A percentile compares a stretch with the other conserved stretches of the same genome.
These are phyloP conservation scores for Dicaeum eximium DNA, from an alignment of 2,113 vertebrate species.

Conservation along the genomic window DNA sequence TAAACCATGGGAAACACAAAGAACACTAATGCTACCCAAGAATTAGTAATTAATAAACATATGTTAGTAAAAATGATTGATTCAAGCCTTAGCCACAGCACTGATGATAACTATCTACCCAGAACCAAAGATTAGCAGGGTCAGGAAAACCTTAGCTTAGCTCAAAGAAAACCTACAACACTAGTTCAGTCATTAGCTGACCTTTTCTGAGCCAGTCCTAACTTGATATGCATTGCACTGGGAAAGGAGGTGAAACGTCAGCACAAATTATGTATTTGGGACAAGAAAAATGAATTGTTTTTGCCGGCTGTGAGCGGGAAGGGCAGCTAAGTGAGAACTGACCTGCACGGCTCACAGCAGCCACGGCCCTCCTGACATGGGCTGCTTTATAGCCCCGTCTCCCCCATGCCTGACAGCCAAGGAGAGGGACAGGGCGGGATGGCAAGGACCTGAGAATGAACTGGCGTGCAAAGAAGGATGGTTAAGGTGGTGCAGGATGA, in stretches of 20 bases:
- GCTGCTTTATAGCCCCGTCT: not conserved
- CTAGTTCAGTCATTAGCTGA: not conserved
- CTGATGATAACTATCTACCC: not conserved
- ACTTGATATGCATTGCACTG: not conserved
- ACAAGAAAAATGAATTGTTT: not conserved
- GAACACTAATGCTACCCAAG: not conserved
- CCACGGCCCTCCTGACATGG: not conserved
- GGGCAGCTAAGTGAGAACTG: not conserved
- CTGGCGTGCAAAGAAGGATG: not conserved
- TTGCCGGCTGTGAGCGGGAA: not conserved
- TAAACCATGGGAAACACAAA: not conserved
- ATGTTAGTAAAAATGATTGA: not conserved
- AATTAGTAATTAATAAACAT: not conserved
- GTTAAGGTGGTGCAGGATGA: not conserved
- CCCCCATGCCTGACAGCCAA: not conserved
- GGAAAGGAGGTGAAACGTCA: not conserved
- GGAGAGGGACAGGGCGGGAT: not conserved
- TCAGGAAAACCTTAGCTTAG: not conserved
- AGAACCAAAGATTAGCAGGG: not conserved
- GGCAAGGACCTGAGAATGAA: not conserved
- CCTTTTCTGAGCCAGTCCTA: not conserved
- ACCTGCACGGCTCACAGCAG: not conserved
- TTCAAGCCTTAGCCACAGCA: not conserved
- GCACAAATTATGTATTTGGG: not conserved
- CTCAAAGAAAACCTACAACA: not conserved